These are phyloP conservation scores for Acanthurus leucopareius DNA, from an alignment of 2,797 vertebrate genomes.

Conservation along the genomic window DNA sequence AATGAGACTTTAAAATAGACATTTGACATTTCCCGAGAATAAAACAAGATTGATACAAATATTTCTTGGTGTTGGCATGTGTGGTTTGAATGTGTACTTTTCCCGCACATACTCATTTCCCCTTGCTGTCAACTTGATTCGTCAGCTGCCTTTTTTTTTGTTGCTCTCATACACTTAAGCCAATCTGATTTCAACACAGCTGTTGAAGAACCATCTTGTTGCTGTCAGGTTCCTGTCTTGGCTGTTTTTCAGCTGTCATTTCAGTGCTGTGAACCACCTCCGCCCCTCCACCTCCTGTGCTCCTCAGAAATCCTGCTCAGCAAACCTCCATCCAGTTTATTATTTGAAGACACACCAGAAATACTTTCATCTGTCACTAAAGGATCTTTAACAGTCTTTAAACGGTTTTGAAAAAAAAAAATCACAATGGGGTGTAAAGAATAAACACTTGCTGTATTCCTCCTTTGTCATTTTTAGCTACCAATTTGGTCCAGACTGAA, in stretches of 20 bases:
- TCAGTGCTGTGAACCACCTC: constrained; percentile 36
- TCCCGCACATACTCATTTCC: constrained; percentile 10
- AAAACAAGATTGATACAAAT: neutral
- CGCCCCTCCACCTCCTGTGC: constrained; percentile 39
- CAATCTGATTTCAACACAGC: constrained; percentile 60
- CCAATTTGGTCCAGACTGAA: constrained; percentile 14
- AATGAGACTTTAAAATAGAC: constrained; percentile 6
- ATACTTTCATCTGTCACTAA: constrained; percentile 39
- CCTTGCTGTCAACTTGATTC: constrained; percentile 48
- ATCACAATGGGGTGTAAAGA: constrained; percentile 5
- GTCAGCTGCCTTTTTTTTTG: constrained; percentile 44
- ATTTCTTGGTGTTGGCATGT: constrained; percentile 8
- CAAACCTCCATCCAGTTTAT: constrained; percentile 25
- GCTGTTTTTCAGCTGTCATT: constrained; percentile 67
- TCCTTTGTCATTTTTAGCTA: neutral
- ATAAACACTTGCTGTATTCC: constrained; percentile 11
- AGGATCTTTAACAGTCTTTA: constrained; percentile 15
- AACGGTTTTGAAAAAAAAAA: constrained; percentile 3
- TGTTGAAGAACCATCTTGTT: constrained; percentile 54
- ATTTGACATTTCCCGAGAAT: neutral
- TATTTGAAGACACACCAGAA: constrained; percentile 2
- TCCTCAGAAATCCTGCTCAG: constrained; percentile 37
- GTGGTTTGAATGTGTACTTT: constrained; percentile 1
- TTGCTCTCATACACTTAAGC: constrained; percentile 21
- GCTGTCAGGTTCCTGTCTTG: constrained; percentile 61